These are phyloP conservation scores for Xiphias gladius DNA, from an alignment of 2,113 vertebrate genomes.

Conservation along the genomic window DNA sequence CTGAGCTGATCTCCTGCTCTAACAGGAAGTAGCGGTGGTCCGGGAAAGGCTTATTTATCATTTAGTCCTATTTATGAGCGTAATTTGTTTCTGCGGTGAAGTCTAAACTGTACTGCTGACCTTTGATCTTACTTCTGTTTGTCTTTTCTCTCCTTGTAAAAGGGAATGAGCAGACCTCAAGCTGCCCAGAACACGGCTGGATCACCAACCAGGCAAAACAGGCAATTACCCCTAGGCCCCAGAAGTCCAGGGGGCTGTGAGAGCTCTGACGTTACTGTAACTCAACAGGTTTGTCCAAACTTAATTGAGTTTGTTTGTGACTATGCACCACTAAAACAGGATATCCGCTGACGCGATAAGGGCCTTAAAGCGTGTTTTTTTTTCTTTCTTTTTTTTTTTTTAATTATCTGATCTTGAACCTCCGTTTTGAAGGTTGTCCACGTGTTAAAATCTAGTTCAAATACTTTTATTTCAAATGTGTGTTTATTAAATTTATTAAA, in stretches of 20 bases:
- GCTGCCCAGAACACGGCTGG: slow-evolving; percentile 10
- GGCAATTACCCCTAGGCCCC: slow-evolving; percentile 14
- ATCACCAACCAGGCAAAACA: slow-evolving; percentile 35
- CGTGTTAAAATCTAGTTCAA: neutral
- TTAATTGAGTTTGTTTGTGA: slow-evolving; percentile 59
- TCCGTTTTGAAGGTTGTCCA: neutral
- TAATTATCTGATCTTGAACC: neutral
- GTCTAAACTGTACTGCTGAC: slow-evolving; percentile 59
- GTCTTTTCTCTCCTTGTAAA: slow-evolving; percentile 36
- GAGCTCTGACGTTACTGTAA: slow-evolving; percentile 54
- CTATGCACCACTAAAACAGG: slow-evolving; percentile 10
- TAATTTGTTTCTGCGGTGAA: slow-evolving; percentile 57
- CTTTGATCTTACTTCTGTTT: slow-evolving; percentile 59
- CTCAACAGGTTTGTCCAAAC: slow-evolving; percentile 70
- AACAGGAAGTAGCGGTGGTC: slow-evolving; percentile 58
- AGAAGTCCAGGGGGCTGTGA: neutral
- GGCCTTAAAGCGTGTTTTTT: neutral
- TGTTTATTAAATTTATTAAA: too few species aligned
- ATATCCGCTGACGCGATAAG: slow-evolving; percentile 9
- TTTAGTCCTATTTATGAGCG: slow-evolving; percentile 65
- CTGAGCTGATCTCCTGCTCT: slow-evolving; percentile 38
- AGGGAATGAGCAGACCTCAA: neutral
- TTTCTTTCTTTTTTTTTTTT: too few species aligned
- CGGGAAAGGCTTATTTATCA: slow-evolving; percentile 71
- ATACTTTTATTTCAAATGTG: neutral